Base-by-base conservation (phyloP, 2,797 vertebrate genomes). In the Leuciscus waleckii region DNA sequence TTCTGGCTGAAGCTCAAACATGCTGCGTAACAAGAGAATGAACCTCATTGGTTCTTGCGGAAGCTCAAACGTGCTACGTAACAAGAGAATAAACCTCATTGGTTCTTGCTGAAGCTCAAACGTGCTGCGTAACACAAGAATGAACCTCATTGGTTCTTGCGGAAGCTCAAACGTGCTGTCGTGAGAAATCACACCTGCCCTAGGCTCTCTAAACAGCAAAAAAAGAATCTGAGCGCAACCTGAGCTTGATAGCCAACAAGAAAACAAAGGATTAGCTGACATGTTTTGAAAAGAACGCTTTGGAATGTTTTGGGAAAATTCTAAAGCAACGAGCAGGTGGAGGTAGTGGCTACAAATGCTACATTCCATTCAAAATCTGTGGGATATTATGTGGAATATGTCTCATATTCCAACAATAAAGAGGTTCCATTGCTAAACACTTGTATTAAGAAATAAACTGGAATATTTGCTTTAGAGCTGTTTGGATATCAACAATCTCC, bases 221-320 rank as follows among this genome's bases (percentile, higher is more conserved):
- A 63, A 32, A 74, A 49, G 8, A 19, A 74, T 17, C 43, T 7
- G 29, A 75, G 19, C 2, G 0, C 71, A 54, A 35, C 21, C 73
- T 35, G 29, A 2, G 32, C 51, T 58, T 58, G 13, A 5, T 39
- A 10, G 37, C 35, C 35, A 58, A 26, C 10, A 58, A 26, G 3
- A 77, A 77, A 58, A 5, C 13, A 23, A 51, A 19, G 49, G 46
- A 75, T 54, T 75, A 21, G 9, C 29, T 75, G 46, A 54, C 32
- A 26, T 26, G 74, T 77, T 77, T 77, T 26, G 35, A 39, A 77
- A 58, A 26, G 13, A 39, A 26, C 0, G 0, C 35, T 26, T 9
- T 77, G 54, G 23, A 37, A 76, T 56, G 74, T 76, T 76, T n/a
- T 56, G 49, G 74, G 56, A 76, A 51, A 76, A 76, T 16, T 3